Percentiles rank a stretch among this genome's conserved stretches.
phyloP scores from a whole-genome alignment of 2,888 invertebrate genomes.

The Eilema sororculum region DNA sequence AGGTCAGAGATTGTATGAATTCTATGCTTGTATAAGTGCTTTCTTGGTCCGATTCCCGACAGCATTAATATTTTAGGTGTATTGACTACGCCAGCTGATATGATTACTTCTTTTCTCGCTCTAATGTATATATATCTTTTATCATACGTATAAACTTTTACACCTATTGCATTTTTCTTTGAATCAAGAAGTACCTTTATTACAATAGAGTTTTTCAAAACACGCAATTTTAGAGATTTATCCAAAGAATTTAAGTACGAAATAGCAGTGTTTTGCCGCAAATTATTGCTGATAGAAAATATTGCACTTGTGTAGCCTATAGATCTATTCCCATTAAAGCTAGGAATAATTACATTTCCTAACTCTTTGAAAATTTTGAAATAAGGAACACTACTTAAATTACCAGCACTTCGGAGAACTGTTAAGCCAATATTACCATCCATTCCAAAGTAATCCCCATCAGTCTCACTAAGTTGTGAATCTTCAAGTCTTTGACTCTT shows the following conservation, averaged over 20 bases:
- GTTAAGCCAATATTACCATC: conserved; percentile 22
- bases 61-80: conserved; percentile 67
- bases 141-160: conserved; percentile 48
- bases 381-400: conserved; percentile 6
- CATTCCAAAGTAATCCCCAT: conserved; percentile 14
- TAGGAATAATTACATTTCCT: conserved; percentile 7
- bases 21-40: conserved; percentile 53
- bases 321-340: conserved; percentile 23
- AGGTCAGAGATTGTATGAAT: conserved; percentile 55
- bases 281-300: conserved; percentile 22
- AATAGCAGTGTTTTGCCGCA: conserved; percentile 26
- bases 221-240: conserved; percentile 24
- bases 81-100: conserved; percentile 64
- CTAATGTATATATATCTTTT: conserved; percentile 31
- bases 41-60: conserved; percentile 65
- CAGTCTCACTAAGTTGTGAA: background rate
- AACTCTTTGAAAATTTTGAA: conserved; percentile 8
- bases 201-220: conserved; percentile 33
- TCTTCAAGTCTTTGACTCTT: conserved; percentile 23
- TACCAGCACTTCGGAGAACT: background rate
- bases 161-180: conserved; percentile 48
- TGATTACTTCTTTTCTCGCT: conserved; percentile 59
- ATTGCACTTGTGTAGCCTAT: conserved; percentile 24
- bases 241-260: conserved; percentile 20
- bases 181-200: conserved; percentile 33